Evolutionary conservation across 2,888 invertebrate genomes (phyloP).

Genomic region (Acrobasis suavella): DNA sequence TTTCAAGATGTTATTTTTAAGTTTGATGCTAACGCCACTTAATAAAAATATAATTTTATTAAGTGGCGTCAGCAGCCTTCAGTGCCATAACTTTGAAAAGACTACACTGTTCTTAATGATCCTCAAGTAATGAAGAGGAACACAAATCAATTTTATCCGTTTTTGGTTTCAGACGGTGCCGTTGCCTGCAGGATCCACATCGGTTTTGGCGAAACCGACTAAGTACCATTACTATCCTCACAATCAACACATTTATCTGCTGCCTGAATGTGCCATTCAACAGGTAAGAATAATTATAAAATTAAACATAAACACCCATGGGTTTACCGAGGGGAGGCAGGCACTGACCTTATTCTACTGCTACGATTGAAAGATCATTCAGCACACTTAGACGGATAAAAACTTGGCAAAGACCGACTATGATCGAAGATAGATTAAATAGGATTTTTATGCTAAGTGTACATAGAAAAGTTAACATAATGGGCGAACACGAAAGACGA

Average conservation of each 20-base stretch:
- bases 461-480: too few species aligned
- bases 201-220: constrained; percentile 91
- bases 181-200: constrained; percentile 85
- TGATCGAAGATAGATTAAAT: too few species aligned
- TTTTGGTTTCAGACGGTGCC: constrained; percentile 85
- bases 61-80: too few species aligned
- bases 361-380: too few species aligned
- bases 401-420: too few species aligned
- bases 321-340: too few species aligned
- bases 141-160: constrained; percentile 41
- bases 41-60: too few species aligned
- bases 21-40: constrained; percentile 43
- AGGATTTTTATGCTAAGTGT: too few species aligned
- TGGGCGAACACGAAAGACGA: too few species aligned
- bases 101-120: constrained; percentile 38
- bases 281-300: constrained; percentile 82
- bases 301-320: not conserved
- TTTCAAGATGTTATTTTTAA: too few species aligned
- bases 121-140: constrained; percentile 36
- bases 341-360: too few species aligned
- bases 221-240: constrained; percentile 97
- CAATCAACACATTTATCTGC: constrained; percentile 94
- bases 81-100: constrained; percentile 47
- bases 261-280: constrained; percentile 97
- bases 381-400: too few species aligned